These are phyloP conservation scores for Coleophora flavipennella DNA, from an alignment of 2,888 invertebrate species.

Conservation along the genomic window DNA sequence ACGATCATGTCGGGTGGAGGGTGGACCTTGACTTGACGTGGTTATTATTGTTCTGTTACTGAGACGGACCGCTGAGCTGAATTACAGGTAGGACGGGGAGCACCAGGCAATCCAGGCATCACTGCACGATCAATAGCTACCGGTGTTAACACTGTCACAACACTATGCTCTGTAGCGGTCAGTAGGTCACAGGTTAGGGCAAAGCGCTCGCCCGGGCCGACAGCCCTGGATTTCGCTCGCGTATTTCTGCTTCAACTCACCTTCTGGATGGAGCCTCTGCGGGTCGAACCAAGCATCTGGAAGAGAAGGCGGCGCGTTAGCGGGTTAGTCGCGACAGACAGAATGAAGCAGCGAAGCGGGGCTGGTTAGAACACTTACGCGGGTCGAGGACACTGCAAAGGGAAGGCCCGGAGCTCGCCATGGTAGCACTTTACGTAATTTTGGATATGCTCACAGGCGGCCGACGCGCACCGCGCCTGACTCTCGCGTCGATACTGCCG, in stretches of 20 bases:
- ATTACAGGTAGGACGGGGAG: conserved; percentile 3
- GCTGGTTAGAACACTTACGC: conserved; percentile 51
- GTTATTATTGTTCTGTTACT: conserved; percentile 39
- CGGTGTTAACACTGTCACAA: conserved; percentile 26
- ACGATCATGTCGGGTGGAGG: conserved; percentile 21
- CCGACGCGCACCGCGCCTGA: conserved; percentile 68
- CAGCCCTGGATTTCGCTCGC: conserved; percentile 25
- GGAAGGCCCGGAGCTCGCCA: conserved; percentile 63
- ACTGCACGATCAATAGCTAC: conserved; percentile 12
- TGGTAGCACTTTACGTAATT: conserved; percentile 66
- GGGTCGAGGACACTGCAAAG: conserved; percentile 65
- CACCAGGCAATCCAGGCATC: conserved; percentile 5
- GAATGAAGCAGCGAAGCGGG: conserved; percentile 46
- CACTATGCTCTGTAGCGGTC: conserved; percentile 22
- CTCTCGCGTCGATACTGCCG: conserved; percentile 70
- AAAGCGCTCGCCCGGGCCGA: conserved; percentile 17
- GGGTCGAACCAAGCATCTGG: conserved; percentile 96
- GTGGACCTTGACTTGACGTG: conserved; percentile 34
- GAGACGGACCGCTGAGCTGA: conserved; percentile 16
- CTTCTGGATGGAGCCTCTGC: conserved; percentile 91
- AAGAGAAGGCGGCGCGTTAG: conserved; percentile 76
- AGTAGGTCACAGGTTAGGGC: conserved; percentile 21
- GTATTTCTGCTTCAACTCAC: conserved; percentile 75
- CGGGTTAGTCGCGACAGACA: conserved; percentile 68
- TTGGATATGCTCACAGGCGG: conserved; percentile 29